Conservation (phyloP, 2,797 vertebrate species). For the Hyperoplus lanceolatus region DNA sequence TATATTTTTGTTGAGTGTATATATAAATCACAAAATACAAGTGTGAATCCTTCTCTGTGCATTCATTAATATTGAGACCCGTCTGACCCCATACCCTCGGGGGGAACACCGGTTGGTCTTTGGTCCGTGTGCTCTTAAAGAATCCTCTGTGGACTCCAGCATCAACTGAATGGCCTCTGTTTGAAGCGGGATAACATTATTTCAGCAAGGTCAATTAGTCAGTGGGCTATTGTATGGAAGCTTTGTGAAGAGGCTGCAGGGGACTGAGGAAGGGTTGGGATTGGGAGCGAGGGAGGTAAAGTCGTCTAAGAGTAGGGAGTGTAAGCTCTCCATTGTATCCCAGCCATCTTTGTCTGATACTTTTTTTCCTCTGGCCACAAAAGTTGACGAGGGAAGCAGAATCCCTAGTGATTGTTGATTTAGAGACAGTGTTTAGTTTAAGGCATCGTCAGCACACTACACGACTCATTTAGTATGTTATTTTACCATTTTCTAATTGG, state of each 20-base stretch:
- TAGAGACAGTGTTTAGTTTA: constrained; percentile 11
- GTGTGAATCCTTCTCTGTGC: too few species aligned
- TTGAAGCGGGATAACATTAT: constrained; percentile 69
- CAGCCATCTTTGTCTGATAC: constrained; percentile 28
- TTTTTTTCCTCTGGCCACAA: constrained; percentile 26
- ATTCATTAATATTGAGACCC: too few species aligned
- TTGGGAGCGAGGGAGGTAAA: constrained; percentile 38
- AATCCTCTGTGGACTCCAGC: constrained; percentile 54
- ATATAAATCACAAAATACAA: too few species aligned
- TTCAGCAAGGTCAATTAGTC: constrained; percentile 78
- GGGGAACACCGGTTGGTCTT: constrained; percentile 54
- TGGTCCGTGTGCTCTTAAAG: constrained; percentile 56
- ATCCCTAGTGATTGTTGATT: neutral
- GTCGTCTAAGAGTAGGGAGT: constrained; percentile 27
- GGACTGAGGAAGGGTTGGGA: constrained; percentile 8
- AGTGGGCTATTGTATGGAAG: constrained; percentile 60
- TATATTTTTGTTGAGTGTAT: too few species aligned
- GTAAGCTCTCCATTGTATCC: constrained; percentile 49
- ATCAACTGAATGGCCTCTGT: constrained; percentile 46
- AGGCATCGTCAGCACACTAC: neutral
- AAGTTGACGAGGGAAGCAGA: constrained; percentile 29
- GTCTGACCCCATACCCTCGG: constrained; percentile 33
- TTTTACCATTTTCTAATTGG: constrained; percentile 23
- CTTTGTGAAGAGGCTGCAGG: constrained; percentile 53
- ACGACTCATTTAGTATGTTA: constrained; percentile 14